These are phyloP conservation scores for Scaptomyza tumidula DNA, from an alignment of 2,888 invertebrate species.

Conservation along the genomic window DNA sequence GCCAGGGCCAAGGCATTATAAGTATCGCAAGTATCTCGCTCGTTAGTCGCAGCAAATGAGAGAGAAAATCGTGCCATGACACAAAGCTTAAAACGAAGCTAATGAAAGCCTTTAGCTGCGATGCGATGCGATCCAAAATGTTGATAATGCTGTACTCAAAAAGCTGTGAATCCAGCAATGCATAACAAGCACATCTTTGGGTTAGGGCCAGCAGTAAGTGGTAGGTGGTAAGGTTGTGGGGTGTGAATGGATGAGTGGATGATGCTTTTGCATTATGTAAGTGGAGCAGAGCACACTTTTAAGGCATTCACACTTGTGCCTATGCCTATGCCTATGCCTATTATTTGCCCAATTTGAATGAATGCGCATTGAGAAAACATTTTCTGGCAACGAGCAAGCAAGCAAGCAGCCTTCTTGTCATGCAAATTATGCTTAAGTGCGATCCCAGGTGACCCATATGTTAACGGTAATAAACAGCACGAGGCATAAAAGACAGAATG, in stretches of 20 bases:
- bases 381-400: constrained; percentile 29
- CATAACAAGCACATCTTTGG: constrained; percentile 50
- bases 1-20: constrained; percentile 7
- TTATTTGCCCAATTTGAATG: constrained; percentile 68
- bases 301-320: constrained; percentile 28
- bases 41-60: constrained; percentile 61
- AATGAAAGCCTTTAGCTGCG: constrained; percentile 53
- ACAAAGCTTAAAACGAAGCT: constrained; percentile 60
- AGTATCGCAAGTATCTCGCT: constrained; percentile 46
- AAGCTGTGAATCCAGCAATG: constrained; percentile 19
- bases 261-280: constrained; percentile 51
- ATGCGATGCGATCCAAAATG: constrained; percentile 52
- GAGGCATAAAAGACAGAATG: constrained; percentile 7
- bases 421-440: constrained; percentile 67
- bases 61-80: constrained; percentile 21
- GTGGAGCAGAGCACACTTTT: constrained; percentile 55
- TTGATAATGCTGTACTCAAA: constrained; percentile 35
- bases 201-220: no score
- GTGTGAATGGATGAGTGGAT: background rate
- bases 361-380: constrained; percentile 66
- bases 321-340: constrained; percentile 1
- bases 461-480: constrained; percentile 67
- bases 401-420: constrained; percentile 40
- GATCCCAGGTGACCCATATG: constrained; percentile 75
- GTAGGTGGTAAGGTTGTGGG: background rate